These are phyloP conservation scores for Elanus axillaris DNA, from an alignment of 2,113 vertebrate species.

Conservation along the genomic window DNA sequence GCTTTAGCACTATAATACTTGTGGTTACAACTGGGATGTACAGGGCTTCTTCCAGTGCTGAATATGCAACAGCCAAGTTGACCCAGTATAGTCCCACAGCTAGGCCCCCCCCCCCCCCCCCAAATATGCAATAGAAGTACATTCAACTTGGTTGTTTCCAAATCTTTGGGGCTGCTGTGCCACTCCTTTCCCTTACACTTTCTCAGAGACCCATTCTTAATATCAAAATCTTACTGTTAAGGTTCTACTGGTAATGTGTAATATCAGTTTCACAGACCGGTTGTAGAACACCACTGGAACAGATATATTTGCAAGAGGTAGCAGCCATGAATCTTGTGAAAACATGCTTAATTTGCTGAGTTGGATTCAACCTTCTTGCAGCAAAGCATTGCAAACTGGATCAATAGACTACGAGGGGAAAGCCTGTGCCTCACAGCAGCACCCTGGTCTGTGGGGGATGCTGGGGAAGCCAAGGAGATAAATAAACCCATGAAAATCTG, in stretches of 20 bases:
- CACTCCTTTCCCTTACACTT: not conserved
- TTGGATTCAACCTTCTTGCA: not conserved
- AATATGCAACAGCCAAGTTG: not conserved
- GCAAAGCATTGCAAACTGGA: not conserved
- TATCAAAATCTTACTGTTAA: not conserved
- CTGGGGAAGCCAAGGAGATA: not conserved
- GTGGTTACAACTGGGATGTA: not conserved
- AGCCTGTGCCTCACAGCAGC: not conserved
- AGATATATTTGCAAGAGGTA: not conserved
- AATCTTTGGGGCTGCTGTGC: not conserved
- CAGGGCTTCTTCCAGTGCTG: rapidly evolving
- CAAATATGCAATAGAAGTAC: not conserved
- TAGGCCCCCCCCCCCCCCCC: too few species aligned
- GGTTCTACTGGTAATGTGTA: not conserved
- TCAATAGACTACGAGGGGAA: not conserved
- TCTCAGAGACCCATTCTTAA: not conserved
- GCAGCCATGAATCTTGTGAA: not conserved
- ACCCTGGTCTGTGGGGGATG: not conserved
- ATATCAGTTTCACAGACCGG: not conserved
- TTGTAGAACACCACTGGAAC: not conserved
- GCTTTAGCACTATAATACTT: not conserved
- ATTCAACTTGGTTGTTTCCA: not conserved
- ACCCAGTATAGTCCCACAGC: not conserved
- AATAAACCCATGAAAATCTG: not conserved
- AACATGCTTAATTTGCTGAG: not conserved